Evolutionary conservation across 2,797 vertebrate genomes (phyloP).

Genomic region (Epinephelus coioides): DNA sequence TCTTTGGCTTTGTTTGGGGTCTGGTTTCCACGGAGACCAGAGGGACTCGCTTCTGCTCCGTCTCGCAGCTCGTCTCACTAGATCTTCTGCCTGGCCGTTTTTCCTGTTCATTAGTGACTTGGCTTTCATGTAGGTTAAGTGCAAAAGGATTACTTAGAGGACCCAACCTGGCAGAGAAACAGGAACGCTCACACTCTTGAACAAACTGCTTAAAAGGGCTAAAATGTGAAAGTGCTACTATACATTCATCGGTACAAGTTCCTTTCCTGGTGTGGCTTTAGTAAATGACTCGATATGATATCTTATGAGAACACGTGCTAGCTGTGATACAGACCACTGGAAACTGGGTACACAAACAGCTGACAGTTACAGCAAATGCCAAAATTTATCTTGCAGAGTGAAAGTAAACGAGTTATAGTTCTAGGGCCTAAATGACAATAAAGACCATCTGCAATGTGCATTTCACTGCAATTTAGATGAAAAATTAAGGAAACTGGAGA

Average conservation of each 20-base stretch:
- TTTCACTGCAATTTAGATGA: too few relatives aligned
- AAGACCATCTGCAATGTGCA: not conserved
- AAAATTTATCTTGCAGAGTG: not conserved
- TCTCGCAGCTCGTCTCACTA: slow-evolving; percentile 25
- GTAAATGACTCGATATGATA: not conserved
- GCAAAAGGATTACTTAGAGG: slow-evolving; percentile 31
- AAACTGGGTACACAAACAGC: not conserved
- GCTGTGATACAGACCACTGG: not conserved
- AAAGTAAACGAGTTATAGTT: not conserved
- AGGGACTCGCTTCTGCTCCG: slow-evolving; percentile 27
- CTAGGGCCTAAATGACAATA: not conserved
- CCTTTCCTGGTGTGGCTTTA: not conserved
- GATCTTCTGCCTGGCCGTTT: not conserved
- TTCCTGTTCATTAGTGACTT: slow-evolving; percentile 42
- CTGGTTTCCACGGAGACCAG: slow-evolving; percentile 48
- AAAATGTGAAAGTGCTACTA: not conserved
- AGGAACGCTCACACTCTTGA: not conserved
- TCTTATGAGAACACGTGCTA: not conserved
- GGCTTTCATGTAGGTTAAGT: slow-evolving; percentile 46
- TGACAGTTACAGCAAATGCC: not conserved
- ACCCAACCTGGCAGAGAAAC: slow-evolving; percentile 9
- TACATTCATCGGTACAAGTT: not conserved
- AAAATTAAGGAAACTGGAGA: too few relatives aligned
- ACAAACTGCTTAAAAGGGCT: not conserved
- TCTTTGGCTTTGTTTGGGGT: slow-evolving; percentile 45